phyloP scores from a whole-genome alignment of 2,113 vertebrate genomes.

The Heterotilapia buettikoferi region DNA sequence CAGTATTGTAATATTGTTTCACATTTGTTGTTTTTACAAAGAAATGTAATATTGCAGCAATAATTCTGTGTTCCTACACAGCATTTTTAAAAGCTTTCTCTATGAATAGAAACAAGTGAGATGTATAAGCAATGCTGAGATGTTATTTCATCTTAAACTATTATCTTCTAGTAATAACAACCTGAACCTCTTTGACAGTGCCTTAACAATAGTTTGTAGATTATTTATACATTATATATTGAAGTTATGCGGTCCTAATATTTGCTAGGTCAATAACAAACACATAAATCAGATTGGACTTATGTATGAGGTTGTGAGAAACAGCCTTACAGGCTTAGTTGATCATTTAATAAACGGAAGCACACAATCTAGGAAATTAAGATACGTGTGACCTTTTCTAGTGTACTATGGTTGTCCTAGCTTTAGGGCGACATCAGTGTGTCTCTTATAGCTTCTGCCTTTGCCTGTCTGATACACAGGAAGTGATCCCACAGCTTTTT shows the following conservation, averaged over 20 bases:
- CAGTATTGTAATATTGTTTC: not conserved
- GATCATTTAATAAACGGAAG: not conserved
- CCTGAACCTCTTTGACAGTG: not conserved
- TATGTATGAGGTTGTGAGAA: not conserved
- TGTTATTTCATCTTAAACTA: not conserved
- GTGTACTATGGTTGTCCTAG: not conserved
- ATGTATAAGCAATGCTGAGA: not conserved
- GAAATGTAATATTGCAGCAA: not conserved
- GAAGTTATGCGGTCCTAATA: not conserved
- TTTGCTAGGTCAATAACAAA: not conserved
- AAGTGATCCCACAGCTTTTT: constrained; percentile 38
- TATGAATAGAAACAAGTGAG: not conserved
- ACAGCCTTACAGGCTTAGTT: not conserved
- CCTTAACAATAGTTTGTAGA: not conserved
- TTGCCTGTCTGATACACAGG: constrained; percentile 17
- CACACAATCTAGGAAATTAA: not conserved
- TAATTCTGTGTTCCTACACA: not conserved
- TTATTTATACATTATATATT: not conserved
- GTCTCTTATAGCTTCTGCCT: not conserved
- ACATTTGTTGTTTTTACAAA: not conserved
- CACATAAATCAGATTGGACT: not conserved
- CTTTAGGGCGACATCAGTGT: not conserved
- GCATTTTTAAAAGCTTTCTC: not conserved
- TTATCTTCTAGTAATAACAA: not conserved
- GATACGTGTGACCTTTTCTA: not conserved